phyloP scores from a whole-genome alignment of 2,888 invertebrate species.

The Tiliacea aurago region DNA sequence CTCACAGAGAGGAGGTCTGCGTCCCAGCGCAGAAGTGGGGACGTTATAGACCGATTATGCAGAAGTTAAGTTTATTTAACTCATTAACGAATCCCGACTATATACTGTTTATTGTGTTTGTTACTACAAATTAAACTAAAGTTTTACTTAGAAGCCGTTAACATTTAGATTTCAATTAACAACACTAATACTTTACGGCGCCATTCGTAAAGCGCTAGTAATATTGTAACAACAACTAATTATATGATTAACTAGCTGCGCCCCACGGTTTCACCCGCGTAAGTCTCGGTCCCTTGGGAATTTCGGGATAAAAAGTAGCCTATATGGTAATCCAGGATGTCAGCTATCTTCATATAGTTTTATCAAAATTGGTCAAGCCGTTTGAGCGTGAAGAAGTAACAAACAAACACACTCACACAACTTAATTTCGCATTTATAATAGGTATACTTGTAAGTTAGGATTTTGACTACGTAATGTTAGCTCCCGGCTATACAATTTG shows the following conservation, averaged over 20 bases:
- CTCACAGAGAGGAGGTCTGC: neutral
- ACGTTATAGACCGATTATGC: neutral
- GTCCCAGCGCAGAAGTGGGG: neutral
- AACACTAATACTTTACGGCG: slow-evolving; percentile 28
- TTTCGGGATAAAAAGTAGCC: too few species aligned
- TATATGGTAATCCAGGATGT: too few species aligned
- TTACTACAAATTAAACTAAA: slow-evolving; percentile 4
- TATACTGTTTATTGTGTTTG: neutral
- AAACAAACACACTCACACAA: too few species aligned
- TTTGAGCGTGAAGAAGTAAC: too few species aligned
- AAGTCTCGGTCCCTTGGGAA: too few species aligned
- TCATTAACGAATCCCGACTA: neutral
- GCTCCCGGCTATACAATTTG: neutral
- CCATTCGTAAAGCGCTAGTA: neutral
- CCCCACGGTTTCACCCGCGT: too few species aligned
- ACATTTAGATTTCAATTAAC: slow-evolving; percentile 21
- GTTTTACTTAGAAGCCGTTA: slow-evolving; percentile 13
- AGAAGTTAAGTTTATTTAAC: too few species aligned
- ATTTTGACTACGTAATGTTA: slow-evolving; percentile 12
- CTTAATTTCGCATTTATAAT: too few species aligned
- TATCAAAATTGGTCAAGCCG: too few species aligned
- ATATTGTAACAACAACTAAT: neutral
- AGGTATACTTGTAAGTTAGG: too few species aligned
- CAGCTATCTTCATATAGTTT: too few species aligned
- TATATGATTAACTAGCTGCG: neutral